Base-by-base conservation (phyloP, 2,113 vertebrate species). In the Sinocyclocheilus anophthalmus region DNA sequence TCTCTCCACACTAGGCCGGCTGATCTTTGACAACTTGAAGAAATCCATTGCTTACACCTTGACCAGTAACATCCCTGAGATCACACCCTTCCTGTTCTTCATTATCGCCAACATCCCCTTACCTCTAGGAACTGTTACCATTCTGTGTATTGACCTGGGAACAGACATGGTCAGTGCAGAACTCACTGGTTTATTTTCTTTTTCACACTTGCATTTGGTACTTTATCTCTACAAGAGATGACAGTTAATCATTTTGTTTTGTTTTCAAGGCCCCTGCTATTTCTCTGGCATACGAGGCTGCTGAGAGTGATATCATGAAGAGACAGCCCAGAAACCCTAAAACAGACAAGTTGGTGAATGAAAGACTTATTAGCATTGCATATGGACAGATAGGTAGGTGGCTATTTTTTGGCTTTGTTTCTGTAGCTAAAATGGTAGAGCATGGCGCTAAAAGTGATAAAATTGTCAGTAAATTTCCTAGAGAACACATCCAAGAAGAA, bases 271-370 rank as follows among this genome's bases (percentile, higher is more conserved):
- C 96, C 16, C 96, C 96, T 94, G 96, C 88, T 45, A 91, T 90
- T 80, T 92, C 91, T 11, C 78, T 90, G 85, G 91, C 90, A 16
- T 90, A 92, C 0, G 95, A 96, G 88, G 95, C 95, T 1, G 96
- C 96, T 0, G 96, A 96, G 86, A 96, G 96, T 57, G 96, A 97
- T 92, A 97, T 97, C 90, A 97, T 97, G 96, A 97, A 97, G 92
- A 95, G 96, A 45, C 96, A 96, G 88, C 96, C 96, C 72, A 93
- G 96, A 92, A 97, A 97, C 73, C 96, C 96, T 76, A 94, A 94
- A 84, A 96, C 96, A 0, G 96, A 97, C 93, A 97, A 97, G 55
- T 92, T 97, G 20, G 96, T 96, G 83, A 91, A 91, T 72, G 90
- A 91, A 84, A 89, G 89, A 48, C 90, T 91, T n/a, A 91, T 91